Evolutionary conservation across 2,888 invertebrate species (phyloP).

Genomic region (Pyrocoelia pectoralis): DNA sequence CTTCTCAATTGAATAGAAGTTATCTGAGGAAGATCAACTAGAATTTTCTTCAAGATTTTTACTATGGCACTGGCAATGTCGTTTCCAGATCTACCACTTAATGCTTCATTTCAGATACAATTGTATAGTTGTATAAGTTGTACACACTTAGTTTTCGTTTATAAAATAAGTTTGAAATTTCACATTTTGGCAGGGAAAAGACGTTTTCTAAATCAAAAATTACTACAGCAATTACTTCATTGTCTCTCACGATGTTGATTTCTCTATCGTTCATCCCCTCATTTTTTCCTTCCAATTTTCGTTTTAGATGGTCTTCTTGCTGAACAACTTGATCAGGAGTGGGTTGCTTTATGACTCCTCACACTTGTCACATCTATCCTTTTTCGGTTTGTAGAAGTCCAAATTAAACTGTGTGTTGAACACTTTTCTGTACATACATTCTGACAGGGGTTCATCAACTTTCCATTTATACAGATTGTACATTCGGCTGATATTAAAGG

Average conservation of each 20-base stretch:
- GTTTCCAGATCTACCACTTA: background rate
- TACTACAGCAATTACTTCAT: background rate
- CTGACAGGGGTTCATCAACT: no score
- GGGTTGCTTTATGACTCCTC: background rate
- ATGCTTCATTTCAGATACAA: background rate
- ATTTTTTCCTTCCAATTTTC: background rate
- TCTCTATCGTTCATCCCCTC: background rate
- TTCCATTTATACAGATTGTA: background rate
- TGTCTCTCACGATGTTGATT: background rate
- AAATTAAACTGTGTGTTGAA: background rate
- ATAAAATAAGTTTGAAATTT: background rate
- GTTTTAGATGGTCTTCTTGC: background rate
- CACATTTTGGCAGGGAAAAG: background rate
- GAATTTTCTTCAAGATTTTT: background rate
- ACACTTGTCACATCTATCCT: background rate
- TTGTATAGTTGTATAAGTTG: background rate
- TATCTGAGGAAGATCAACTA: background rate
- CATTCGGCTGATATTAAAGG: background rate
- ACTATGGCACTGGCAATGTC: conserved; percentile 5
- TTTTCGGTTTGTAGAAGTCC: background rate
- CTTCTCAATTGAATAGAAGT: background rate
- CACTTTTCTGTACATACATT: background rate
- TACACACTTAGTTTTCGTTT: background rate
- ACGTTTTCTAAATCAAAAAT: background rate
- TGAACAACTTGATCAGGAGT: background rate